Conservation (phyloP, 1,140 invertebrate genomes). For the Micrasema minimum region DNA sequence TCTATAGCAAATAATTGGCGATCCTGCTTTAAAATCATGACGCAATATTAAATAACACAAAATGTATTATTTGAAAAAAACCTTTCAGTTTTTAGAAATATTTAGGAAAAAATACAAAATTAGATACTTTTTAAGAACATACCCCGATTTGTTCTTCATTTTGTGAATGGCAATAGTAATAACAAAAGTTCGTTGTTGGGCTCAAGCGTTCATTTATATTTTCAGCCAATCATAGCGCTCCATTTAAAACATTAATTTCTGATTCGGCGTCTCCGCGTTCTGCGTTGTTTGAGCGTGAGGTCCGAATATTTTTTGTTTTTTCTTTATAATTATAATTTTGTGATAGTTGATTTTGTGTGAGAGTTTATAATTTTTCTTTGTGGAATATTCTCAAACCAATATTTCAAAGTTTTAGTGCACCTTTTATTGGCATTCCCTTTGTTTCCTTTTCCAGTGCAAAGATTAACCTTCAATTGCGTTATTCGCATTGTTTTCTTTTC, state of each 20-base stretch:
- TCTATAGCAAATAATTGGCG: no score
- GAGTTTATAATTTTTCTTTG: not conserved
- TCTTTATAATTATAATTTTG: no score
- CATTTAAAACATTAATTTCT: slow-evolving; percentile 16
- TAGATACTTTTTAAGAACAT: no score
- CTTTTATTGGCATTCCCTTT: not conserved
- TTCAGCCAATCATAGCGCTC: slow-evolving; percentile 13
- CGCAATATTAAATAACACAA: no score
- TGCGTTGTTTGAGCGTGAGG: slow-evolving; percentile 22
- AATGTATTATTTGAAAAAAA: no score
- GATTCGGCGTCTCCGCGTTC: slow-evolving; percentile 19
- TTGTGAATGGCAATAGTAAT: slow-evolving; percentile 1
- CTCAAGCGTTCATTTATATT: slow-evolving; percentile 21
- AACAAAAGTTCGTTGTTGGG: slow-evolving; percentile 25
- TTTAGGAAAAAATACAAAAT: no score
- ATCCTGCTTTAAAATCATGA: no score
- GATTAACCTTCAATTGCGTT: slow-evolving; percentile 14
- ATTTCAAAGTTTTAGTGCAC: no score
- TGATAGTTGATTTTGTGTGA: no score
- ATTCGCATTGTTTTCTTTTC: slow-evolving; percentile 7
- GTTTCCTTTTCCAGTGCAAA: slow-evolving; percentile 2
- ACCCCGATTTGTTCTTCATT: slow-evolving; percentile 11
- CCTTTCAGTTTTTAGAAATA: no score
- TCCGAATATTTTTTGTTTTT: slow-evolving; percentile 15
- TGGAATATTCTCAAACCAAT: no score